Evolutionary conservation across 2,113 vertebrate species (phyloP).

Genomic region (Siniperca knerii): DNA sequence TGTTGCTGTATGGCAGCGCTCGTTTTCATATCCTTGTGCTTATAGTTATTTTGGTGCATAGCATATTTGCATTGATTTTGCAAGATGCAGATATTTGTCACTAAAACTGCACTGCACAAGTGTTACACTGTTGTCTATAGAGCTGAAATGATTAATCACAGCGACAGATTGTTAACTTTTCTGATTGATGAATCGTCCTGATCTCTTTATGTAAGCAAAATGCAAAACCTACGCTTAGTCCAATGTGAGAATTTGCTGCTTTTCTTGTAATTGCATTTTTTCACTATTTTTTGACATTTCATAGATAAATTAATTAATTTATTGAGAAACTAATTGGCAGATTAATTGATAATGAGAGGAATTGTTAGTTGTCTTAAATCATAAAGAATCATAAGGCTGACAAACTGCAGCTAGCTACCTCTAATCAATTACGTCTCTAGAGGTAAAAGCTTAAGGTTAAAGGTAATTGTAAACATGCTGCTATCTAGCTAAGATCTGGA

Average conservation of each 20-base stretch:
- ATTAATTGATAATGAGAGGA: background rate
- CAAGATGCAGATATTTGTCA: slow-evolving; percentile 2
- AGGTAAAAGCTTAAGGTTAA: slow-evolving; percentile 73
- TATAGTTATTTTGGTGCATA: slow-evolving; percentile 25
- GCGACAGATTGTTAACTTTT: background rate
- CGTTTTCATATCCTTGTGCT: slow-evolving; percentile 24
- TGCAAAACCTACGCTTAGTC: background rate
- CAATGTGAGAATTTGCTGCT: background rate
- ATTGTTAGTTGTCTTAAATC: background rate
- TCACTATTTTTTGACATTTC: background rate
- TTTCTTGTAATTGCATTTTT: background rate
- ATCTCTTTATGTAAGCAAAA: background rate
- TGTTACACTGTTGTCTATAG: background rate
- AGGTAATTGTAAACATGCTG: slow-evolving; percentile 77
- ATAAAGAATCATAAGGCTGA: slow-evolving; percentile 23
- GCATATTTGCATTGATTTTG: slow-evolving; percentile 38
- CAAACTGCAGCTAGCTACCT: slow-evolving; percentile 31
- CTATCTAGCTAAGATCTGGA: slow-evolving; percentile 70
- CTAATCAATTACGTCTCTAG: slow-evolving; percentile 65
- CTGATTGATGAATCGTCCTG: background rate
- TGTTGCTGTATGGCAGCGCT: slow-evolving; percentile 8
- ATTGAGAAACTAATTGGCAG: background rate
- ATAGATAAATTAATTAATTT: background rate
- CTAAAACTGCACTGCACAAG: background rate
- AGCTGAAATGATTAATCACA: background rate